These are phyloP conservation scores for Aegotheles bennettii DNA, from an alignment of 2,113 vertebrate genomes.

Conservation along the genomic window DNA sequence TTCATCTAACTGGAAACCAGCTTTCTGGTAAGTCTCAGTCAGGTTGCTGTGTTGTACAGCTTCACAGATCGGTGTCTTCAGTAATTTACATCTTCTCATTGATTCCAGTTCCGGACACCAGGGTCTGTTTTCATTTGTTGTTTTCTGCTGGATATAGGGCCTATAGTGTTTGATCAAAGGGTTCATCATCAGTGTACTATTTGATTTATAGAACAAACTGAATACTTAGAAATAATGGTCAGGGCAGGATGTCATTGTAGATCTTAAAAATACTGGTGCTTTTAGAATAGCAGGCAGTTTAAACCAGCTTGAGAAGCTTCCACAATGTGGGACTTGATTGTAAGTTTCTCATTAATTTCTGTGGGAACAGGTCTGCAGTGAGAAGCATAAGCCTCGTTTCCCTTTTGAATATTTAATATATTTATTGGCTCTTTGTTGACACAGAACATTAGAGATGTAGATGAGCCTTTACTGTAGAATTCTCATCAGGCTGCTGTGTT, in stretches of 20 bases:
- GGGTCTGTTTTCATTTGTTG: not conserved
- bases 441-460: not conserved
- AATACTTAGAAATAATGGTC: not conserved
- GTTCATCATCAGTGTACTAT: not conserved
- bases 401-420: not conserved
- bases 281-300: not conserved
- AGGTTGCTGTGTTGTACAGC: not conserved
- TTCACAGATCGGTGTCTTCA: conserved; percentile 27
- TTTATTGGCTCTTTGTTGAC: not conserved
- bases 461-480: not conserved
- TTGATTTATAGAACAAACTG: conserved; percentile 9
- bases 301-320: not conserved
- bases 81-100: conserved; percentile 16
- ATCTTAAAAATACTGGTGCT: not conserved
- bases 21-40: conserved; percentile 17
- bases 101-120: not conserved
- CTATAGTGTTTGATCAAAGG: not conserved
- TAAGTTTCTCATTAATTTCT: not conserved
- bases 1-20: not conserved
- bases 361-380: not conserved
- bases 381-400: not conserved
- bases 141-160: not conserved
- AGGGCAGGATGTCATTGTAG: not conserved
- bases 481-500: not conserved
- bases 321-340: not conserved